phyloP scores from a whole-genome alignment of 1,140 invertebrate genomes.

The Macrobrachium nipponense region DNA sequence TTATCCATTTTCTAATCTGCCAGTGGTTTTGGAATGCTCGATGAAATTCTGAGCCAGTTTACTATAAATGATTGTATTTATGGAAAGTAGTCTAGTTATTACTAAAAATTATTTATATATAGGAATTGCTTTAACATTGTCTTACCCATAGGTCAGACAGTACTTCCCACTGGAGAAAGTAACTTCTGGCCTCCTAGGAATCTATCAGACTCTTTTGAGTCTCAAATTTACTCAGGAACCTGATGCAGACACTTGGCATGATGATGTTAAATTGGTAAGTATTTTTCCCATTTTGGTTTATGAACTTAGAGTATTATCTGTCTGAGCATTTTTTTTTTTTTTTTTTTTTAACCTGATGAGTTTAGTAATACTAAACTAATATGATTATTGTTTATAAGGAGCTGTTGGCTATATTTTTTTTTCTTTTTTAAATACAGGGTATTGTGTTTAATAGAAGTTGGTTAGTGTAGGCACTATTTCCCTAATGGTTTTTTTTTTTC shows the following conservation, averaged over 20 bases:
- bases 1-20: background rate
- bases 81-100: too few relatives aligned
- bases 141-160: conserved; percentile 64
- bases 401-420: background rate
- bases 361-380: too few relatives aligned
- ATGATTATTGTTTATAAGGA: background rate
- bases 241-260: conserved; percentile 71
- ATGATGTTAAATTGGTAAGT: conserved; percentile 72
- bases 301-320: too few relatives aligned
- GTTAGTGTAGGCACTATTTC: background rate
- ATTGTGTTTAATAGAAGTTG: background rate
- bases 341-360: too few relatives aligned
- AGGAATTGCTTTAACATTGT: background rate
- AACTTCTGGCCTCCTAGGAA: conserved; percentile 71
- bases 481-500: conserved; percentile 30
- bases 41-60: background rate
- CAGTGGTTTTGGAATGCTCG: background rate
- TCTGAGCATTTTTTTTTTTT: too few relatives aligned
- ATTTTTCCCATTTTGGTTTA: background rate
- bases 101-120: background rate
- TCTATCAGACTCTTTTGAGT: conserved; percentile 72
- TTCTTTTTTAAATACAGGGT: background rate
- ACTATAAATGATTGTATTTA: too few relatives aligned
- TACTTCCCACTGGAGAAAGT: conserved; percentile 73
- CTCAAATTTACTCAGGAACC: conserved; percentile 70